Evolutionary conservation across 2,797 vertebrate genomes (phyloP).

Genomic region (Spinibarbus caldwelli): DNA sequence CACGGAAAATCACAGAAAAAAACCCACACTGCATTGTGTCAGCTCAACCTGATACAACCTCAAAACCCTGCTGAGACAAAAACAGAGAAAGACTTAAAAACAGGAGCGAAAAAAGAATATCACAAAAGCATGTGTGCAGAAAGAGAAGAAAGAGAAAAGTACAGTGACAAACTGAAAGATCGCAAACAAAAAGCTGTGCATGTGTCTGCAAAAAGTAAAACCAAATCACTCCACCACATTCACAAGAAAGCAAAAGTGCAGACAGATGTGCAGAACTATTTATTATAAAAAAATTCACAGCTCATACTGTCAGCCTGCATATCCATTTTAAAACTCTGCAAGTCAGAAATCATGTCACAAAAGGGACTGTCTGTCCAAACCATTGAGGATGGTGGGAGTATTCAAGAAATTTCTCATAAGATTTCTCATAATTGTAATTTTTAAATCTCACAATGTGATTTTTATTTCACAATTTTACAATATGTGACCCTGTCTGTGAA

Average conservation of each 20-base stretch:
- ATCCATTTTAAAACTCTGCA: not conserved
- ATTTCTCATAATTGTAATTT: not conserved
- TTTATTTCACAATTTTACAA: no score
- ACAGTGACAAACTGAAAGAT: constrained; percentile 7
- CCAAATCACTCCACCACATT: not conserved
- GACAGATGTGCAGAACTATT: constrained; percentile 10
- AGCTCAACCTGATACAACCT: constrained; percentile 20
- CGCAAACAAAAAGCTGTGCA: not conserved
- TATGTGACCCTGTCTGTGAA: no score
- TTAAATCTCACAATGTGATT: not conserved
- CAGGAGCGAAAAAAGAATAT: not conserved
- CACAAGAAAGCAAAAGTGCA: constrained; percentile 11
- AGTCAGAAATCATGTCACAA: not conserved
- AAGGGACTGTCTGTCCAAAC: not conserved
- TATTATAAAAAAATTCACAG: constrained; percentile 24
- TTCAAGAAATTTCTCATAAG: not conserved
- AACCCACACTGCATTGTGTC: not conserved
- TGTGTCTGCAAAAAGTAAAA: constrained; percentile 22
- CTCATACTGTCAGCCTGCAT: not conserved
- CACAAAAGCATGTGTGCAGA: not conserved
- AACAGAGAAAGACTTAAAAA: constrained; percentile 10
- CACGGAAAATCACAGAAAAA: not conserved
- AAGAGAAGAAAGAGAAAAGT: constrained; percentile 3
- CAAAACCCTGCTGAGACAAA: constrained; percentile 15
- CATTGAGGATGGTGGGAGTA: not conserved